phyloP scores from a whole-genome alignment of 2,113 vertebrate species.

The Tursiops truncatus region DNA sequence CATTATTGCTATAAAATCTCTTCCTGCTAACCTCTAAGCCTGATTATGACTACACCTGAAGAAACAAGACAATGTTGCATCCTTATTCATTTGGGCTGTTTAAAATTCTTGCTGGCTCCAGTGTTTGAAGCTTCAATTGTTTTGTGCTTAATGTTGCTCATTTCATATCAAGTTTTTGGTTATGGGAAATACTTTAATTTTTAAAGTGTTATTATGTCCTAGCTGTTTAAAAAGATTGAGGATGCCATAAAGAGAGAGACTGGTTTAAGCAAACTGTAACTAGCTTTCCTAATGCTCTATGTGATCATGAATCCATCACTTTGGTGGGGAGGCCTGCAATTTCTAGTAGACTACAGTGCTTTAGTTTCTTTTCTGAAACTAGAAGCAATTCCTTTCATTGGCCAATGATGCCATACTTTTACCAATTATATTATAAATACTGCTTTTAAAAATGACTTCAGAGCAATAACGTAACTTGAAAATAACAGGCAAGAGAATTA shows the following conservation, averaged over 20 bases:
- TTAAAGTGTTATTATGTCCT: slow-evolving; percentile 67
- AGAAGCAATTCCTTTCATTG: slow-evolving; percentile 48
- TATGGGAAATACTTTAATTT: slow-evolving; percentile 55
- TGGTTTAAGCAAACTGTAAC: slow-evolving; percentile 61
- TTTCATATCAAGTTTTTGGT: slow-evolving; percentile 60
- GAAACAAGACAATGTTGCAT: slow-evolving; percentile 35
- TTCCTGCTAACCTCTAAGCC: slow-evolving; percentile 53
- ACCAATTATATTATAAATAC: slow-evolving; percentile 50
- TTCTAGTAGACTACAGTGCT: slow-evolving; percentile 9
- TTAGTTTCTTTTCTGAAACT: slow-evolving; percentile 41
- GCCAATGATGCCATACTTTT: slow-evolving; percentile 32
- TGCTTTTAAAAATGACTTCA: slow-evolving; percentile 64
- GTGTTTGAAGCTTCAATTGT: slow-evolving; percentile 59
- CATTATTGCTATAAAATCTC: slow-evolving; percentile 49
- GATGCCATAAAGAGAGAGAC: slow-evolving; percentile 50
- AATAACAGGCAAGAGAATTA: slow-evolving; percentile 40
- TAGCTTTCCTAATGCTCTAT: slow-evolving; percentile 54
- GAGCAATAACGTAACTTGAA: slow-evolving; percentile 51
- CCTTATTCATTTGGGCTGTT: slow-evolving; percentile 32
- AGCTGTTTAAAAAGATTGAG: slow-evolving; percentile 65
- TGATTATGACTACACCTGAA: slow-evolving; percentile 18
- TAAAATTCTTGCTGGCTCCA: slow-evolving; percentile 64
- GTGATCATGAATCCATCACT: slow-evolving; percentile 54
- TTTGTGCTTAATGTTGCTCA: slow-evolving; percentile 64
- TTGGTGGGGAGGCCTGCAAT: slow-evolving; percentile 46